phyloP scores from a whole-genome alignment of 2,113 vertebrate genomes.

The Prunella fulvescens region DNA sequence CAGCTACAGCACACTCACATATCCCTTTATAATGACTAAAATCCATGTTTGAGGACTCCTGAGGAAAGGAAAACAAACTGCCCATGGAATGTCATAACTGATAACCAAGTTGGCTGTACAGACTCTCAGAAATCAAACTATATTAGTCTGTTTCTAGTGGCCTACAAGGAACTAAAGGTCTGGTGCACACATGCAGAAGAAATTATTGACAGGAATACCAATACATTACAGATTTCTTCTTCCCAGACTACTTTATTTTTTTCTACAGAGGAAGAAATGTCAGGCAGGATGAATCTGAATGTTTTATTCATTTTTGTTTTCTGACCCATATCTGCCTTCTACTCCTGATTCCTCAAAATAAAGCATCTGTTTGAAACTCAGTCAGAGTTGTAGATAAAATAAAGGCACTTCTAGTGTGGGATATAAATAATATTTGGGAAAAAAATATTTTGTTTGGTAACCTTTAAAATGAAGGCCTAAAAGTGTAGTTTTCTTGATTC shows the following conservation, averaged over 20 bases:
- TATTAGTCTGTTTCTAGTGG: not conserved
- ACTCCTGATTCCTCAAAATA: not conserved
- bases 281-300: not conserved
- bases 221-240: not conserved
- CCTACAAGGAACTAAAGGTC: not conserved
- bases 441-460: not conserved
- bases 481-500: not conserved
- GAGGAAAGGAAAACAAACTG: not conserved
- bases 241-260: not conserved
- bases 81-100: not conserved
- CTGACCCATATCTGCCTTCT: not conserved
- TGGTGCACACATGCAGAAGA: not conserved
- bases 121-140: not conserved
- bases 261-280: not conserved
- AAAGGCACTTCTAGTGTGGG: not conserved
- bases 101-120: not conserved
- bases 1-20: not conserved
- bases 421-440: not conserved
- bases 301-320: not conserved
- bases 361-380: not conserved
- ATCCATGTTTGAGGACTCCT: not conserved
- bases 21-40: not conserved
- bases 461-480: not conserved
- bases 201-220: not conserved
- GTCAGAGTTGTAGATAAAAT: not conserved